Evolutionary conservation across 2,797 vertebrate species (phyloP).

Genomic region (Scomberomorus guttatus): DNA sequence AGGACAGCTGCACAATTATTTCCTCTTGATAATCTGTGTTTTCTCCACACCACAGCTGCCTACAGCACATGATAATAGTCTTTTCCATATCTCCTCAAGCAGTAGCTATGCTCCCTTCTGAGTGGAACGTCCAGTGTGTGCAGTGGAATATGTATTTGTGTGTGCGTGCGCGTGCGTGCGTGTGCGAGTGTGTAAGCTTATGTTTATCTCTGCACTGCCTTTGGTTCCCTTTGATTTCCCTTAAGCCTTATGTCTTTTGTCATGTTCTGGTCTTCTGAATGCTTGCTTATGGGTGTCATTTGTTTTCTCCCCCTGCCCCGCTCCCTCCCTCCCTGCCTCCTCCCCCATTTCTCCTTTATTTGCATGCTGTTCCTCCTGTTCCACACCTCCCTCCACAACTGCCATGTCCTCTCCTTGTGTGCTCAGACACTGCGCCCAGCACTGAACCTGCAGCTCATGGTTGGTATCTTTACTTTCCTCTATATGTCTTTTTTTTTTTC

Average conservation of each 20-base stretch:
- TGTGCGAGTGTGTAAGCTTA: conserved; percentile 53
- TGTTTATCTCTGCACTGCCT: conserved; percentile 80
- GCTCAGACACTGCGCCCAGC: conserved; percentile 98
- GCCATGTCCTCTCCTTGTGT: conserved; percentile 92
- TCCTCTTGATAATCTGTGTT: conserved; percentile 55
- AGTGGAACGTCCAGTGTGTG: conserved; percentile 54
- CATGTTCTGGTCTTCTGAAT: conserved; percentile 85
- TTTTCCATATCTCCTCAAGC: conserved; percentile 58
- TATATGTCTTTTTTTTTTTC: conserved; percentile 69
- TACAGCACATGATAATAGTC: conserved; percentile 50
- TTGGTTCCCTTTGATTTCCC: conserved; percentile 80
- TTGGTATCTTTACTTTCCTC: conserved; percentile 96
- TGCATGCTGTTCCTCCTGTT: conserved; percentile 99
- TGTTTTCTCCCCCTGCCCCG: conserved; percentile 88
- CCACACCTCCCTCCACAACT: conserved; percentile 90
- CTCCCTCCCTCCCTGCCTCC: conserved; percentile 89
- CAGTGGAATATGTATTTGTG: conserved; percentile 43
- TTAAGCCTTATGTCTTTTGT: conserved; percentile 81
- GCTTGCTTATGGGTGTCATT: conserved; percentile 91
- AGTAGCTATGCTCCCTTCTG: conserved; percentile 46
- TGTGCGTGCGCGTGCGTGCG: conserved; percentile 14
- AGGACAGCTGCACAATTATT: conserved; percentile 45
- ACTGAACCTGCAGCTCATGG: conserved; percentile 99
- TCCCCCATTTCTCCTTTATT: conserved; percentile 92
- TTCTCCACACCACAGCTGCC: conserved; percentile 46